Conservation (phyloP, 2,113 vertebrate genomes). For the Cryptotis parvus region DNA sequence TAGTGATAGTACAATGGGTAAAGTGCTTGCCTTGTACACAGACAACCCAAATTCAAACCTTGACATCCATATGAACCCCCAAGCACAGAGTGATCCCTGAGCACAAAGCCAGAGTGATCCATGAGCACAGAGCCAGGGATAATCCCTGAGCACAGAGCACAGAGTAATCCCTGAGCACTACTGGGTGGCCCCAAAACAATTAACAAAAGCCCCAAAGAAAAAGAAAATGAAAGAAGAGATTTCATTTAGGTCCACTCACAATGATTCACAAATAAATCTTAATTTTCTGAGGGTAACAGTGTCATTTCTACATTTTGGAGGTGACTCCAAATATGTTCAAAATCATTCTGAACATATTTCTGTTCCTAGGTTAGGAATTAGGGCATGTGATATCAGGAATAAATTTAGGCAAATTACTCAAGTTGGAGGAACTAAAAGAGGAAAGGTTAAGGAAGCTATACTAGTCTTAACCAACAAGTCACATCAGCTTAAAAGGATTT, state of each 20-base stretch:
- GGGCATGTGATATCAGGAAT: background rate
- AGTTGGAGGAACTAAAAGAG: background rate
- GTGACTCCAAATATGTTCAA: too few species aligned
- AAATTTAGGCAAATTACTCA: constrained; percentile 19
- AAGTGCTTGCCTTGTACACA: too few species aligned
- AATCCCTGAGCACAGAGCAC: too few species aligned
- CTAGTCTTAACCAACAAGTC: background rate
- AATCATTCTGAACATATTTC: background rate
- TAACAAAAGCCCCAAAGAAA: too few species aligned
- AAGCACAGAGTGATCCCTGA: too few species aligned
- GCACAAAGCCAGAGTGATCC: too few species aligned
- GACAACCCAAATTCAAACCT: too few species aligned
- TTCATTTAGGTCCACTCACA: background rate
- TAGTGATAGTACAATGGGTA: too few species aligned
- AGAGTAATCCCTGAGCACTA: too few species aligned
- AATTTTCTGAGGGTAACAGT: background rate
- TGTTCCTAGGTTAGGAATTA: background rate
- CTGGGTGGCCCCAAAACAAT: too few species aligned
- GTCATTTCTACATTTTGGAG: background rate
- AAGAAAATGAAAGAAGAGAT: background rate
- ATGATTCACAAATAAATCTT: constrained; percentile 33
- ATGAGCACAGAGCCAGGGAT: too few species aligned
- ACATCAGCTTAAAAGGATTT: background rate
- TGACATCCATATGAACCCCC: too few species aligned
- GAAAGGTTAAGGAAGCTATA: background rate